phyloP scores from a whole-genome alignment of 1,140 invertebrate species.

The Lineus longissimus region DNA sequence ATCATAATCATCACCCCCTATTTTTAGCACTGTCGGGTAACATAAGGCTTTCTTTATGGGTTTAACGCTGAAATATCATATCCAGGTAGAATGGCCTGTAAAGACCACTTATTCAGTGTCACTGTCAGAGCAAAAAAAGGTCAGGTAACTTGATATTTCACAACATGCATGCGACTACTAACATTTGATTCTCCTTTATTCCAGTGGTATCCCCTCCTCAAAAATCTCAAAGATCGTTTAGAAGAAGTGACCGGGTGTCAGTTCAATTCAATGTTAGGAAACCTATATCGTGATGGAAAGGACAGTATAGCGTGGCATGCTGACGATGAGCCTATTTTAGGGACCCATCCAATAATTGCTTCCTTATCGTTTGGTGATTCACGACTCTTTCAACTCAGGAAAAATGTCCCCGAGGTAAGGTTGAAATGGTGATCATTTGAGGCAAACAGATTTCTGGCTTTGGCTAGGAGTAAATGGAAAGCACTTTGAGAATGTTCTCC shows the following conservation, averaged over 20 bases:
- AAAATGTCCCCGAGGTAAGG: constrained; percentile 40
- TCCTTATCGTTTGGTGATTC: constrained; percentile 56
- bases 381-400: constrained; percentile 53
- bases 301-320: constrained; percentile 57
- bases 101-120: not conserved
- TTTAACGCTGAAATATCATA: no score
- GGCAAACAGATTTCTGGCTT: not conserved
- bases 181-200: no score
- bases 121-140: no score
- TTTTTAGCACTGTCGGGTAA: no score
- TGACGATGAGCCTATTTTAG: constrained; percentile 54
- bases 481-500: no score
- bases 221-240: constrained; percentile 33
- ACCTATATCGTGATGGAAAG: constrained; percentile 57
- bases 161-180: no score
- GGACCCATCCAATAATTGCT: constrained; percentile 55
- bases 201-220: constrained; percentile 29
- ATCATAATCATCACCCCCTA: no score
- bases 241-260: constrained; percentile 47
- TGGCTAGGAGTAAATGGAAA: no score
- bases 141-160: no score
- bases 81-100: no score
- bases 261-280: constrained; percentile 58
- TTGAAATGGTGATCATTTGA: not conserved
- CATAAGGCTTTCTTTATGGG: no score